These are phyloP conservation scores for Dendrolimus punctatus DNA, from an alignment of 1,140 invertebrate species.

Conservation along the genomic window DNA sequence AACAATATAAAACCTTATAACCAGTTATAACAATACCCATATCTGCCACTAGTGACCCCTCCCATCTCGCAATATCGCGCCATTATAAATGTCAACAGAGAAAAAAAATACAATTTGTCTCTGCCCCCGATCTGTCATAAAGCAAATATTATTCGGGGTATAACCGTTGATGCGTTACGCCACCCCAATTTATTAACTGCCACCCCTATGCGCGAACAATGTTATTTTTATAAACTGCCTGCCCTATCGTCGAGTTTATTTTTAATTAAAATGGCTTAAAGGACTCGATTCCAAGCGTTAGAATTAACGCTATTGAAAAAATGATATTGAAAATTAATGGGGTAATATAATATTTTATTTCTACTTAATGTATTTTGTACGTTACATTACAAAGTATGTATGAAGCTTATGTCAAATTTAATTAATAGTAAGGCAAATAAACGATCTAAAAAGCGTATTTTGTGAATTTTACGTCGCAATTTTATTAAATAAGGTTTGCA, in stretches of 20 bases:
- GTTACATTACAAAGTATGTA: no score
- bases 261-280: conserved; percentile 63
- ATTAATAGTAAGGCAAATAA: no score
- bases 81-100: conserved; percentile 48
- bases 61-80: conserved; percentile 25
- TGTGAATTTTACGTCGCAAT: no score
- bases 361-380: no score
- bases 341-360: no score
- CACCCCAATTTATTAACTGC: conserved; percentile 20
- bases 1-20: not conserved
- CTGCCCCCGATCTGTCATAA: not conserved
- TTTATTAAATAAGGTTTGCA: no score
- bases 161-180: conserved; percentile 12
- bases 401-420: no score
- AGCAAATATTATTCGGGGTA: not conserved
- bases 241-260: conserved; percentile 30
- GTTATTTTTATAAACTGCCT: conserved; percentile 60
- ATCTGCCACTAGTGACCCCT: conserved; percentile 2
- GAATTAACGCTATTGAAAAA: no score
- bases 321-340: no score
- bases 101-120: conserved; percentile 1
- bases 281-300: not conserved
- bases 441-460: no score
- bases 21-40: not conserved
- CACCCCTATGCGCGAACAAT: conserved; percentile 37